A percentile compares a stretch with the other conserved stretches of the same genome.
Evolutionary conservation across 2,113 vertebrate species (phyloP).

Genomic region (Hypocryptadius cinnamomeus): DNA sequence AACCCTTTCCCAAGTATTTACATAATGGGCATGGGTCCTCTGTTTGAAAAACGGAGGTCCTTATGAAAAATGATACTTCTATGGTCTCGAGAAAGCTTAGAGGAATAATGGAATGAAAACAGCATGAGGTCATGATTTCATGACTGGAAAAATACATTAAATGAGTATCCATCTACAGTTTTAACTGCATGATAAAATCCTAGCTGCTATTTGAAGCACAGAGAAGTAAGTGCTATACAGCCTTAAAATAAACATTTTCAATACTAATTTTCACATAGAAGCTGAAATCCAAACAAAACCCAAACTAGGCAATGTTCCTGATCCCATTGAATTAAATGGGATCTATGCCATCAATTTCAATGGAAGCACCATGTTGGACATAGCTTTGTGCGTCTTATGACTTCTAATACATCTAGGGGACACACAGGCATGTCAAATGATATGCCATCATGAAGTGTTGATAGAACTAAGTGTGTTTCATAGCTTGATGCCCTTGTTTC

Average conservation of each 20-base stretch:
- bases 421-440: not conserved
- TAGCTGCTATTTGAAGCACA: constrained; percentile 34
- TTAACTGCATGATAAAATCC: constrained; percentile 36
- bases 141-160: constrained; percentile 47
- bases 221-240: constrained; percentile 15
- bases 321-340: constrained; percentile 53
- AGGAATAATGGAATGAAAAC: constrained; percentile 8
- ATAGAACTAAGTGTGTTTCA: not conserved
- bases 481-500: not conserved
- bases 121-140: constrained; percentile 33
- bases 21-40: not conserved
- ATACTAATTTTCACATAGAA: constrained; percentile 21
- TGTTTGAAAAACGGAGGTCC: not conserved
- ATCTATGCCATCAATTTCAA: constrained; percentile 15
- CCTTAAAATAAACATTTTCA: constrained; percentile 44
- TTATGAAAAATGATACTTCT: not conserved
- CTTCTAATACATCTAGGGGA: not conserved
- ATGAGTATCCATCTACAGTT: constrained; percentile 12
- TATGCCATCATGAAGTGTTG: not conserved
- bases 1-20: not conserved
- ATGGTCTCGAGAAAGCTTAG: not conserved
- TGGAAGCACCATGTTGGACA: not conserved
- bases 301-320: constrained; percentile 43
- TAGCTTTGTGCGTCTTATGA: not conserved
- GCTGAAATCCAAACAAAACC: constrained; percentile 52